Evolutionary conservation across 2,113 vertebrate genomes (phyloP).

Genomic region (Ranitomeya variabilis): DNA sequence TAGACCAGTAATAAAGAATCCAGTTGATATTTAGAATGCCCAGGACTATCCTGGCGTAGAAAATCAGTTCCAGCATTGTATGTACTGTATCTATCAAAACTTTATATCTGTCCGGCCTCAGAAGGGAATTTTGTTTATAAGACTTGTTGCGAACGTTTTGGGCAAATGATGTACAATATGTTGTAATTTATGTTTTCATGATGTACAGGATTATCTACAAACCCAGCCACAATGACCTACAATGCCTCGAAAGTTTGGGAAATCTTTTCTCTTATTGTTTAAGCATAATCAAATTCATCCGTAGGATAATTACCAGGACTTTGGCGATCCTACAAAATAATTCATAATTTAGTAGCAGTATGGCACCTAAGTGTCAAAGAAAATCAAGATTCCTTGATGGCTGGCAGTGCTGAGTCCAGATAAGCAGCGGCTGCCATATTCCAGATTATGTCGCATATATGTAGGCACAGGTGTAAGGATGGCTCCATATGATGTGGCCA

Average conservation of each 20-base stretch:
- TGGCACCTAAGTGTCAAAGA: background rate
- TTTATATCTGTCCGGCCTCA: background rate
- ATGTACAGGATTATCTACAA: constrained; percentile 16
- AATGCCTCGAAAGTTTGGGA: background rate
- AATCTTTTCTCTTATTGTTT: background rate
- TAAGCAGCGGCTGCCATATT: background rate
- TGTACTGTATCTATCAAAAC: constrained; percentile 6
- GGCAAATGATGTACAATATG: background rate
- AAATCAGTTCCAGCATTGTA: constrained; percentile 17
- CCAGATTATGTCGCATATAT: background rate
- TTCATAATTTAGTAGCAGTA: background rate
- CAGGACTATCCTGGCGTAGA: background rate
- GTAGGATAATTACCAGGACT: background rate
- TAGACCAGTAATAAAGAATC: constrained; percentile 27
- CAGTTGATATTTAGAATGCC: constrained; percentile 1
- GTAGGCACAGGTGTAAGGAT: background rate
- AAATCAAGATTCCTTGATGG: background rate
- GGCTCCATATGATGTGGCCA: background rate
- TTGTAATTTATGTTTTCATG: constrained; percentile 4
- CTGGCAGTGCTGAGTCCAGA: background rate
- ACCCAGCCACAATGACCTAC: background rate
- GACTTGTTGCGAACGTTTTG: background rate
- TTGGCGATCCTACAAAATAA: background rate
- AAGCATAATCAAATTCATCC: background rate
- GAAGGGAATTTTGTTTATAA: background rate